These are phyloP conservation scores for Hepsetus odoe DNA, from an alignment of 2,113 vertebrate genomes.

Conservation along the genomic window DNA sequence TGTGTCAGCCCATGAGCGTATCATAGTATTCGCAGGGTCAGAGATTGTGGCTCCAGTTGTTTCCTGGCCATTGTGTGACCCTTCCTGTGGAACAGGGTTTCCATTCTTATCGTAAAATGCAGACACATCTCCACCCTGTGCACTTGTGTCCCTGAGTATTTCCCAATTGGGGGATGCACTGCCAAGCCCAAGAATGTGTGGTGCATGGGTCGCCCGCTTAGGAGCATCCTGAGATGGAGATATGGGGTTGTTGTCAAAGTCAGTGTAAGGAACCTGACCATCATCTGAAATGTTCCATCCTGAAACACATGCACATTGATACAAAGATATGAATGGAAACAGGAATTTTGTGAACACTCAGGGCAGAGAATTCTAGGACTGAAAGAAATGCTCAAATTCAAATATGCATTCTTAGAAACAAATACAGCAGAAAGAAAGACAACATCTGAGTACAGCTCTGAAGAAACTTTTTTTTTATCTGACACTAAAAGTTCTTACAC, in stretches of 20 bases:
- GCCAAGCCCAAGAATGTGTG: constrained; percentile 20
- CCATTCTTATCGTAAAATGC: constrained; percentile 67
- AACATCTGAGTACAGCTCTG: not conserved
- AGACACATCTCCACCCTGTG: constrained; percentile 54
- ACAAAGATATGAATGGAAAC: constrained; percentile 29
- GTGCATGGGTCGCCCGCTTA: constrained; percentile 9
- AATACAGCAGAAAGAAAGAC: not conserved
- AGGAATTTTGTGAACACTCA: constrained; percentile 23
- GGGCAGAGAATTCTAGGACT: constrained; percentile 17
- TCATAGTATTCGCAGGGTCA: constrained; percentile 25
- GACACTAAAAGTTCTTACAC: not conserved
- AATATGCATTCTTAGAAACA: not conserved
- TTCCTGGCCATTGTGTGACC: constrained; percentile 76
- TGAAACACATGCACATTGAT: constrained; percentile 26
- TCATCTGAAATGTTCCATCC: constrained; percentile 46
- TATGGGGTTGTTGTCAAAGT: constrained; percentile 20
- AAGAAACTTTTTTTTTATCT: not conserved
- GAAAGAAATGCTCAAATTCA: constrained; percentile 5
- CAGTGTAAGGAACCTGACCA: constrained; percentile 24
- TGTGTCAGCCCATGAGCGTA: constrained; percentile 19
- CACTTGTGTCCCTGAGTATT: constrained; percentile 41
- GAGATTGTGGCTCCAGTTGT: constrained; percentile 65
- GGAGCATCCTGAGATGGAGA: constrained; percentile 37
- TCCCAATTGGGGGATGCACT: constrained; percentile 33
- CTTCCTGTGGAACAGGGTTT: constrained; percentile 75